Conservation (phyloP, 2,888 invertebrate genomes). For the Fragum sueziense region DNA sequence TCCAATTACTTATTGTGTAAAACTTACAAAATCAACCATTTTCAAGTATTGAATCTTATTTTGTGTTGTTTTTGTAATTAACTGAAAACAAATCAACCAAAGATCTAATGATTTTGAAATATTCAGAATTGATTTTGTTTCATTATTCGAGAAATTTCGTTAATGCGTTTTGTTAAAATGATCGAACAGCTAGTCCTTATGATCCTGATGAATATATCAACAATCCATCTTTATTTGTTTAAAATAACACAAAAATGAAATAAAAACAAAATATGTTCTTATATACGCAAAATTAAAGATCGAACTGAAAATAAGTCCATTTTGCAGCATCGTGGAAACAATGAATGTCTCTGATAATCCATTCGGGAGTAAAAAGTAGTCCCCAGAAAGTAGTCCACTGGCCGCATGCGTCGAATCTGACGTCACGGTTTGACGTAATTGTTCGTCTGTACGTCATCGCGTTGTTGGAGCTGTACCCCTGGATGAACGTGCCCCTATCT, state of each 20-base stretch:
- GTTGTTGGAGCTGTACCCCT: background rate
- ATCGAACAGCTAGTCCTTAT: too few species aligned
- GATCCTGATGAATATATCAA: too few species aligned
- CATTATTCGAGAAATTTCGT: too few species aligned
- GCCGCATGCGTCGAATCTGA: background rate
- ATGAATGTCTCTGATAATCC: background rate
- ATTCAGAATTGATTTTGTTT: too few species aligned
- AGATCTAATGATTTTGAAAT: too few species aligned
- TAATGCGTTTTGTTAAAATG: too few species aligned
- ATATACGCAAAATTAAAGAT: background rate
- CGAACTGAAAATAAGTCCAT: conserved; percentile 11
- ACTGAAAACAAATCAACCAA: too few species aligned
- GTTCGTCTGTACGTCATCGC: background rate
- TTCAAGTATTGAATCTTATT: too few species aligned
- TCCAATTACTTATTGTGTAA: too few species aligned
- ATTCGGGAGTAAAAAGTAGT: background rate
- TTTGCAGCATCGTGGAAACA: background rate
- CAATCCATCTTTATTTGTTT: too few species aligned
- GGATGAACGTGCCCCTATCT: background rate
- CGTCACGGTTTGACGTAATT: background rate
- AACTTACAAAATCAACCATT: too few species aligned
- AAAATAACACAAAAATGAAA: background rate
- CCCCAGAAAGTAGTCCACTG: background rate
- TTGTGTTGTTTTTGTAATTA: too few species aligned
- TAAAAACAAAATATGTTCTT: background rate